Evolutionary conservation across 2,888 invertebrate genomes (phyloP).

Genomic region (Podotricha telesiphe): DNA sequence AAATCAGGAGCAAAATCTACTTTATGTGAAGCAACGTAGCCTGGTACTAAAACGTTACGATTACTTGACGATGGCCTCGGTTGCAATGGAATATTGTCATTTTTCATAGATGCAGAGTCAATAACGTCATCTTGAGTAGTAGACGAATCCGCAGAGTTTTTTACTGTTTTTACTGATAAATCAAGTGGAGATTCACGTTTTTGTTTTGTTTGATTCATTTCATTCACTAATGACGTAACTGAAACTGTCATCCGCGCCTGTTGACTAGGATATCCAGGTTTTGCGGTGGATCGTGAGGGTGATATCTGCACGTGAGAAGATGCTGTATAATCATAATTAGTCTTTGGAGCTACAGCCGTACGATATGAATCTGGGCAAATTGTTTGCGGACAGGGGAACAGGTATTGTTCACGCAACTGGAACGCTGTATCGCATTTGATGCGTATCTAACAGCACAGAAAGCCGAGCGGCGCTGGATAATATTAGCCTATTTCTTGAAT

Average conservation of each 20-base stretch:
- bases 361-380: conserved; percentile 63
- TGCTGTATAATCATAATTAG: conserved; percentile 65
- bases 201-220: conserved; percentile 78
- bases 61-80: conserved; percentile 62
- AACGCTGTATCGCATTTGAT: conserved; percentile 56
- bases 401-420: conserved; percentile 65
- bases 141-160: conserved; percentile 94
- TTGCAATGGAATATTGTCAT: conserved; percentile 62
- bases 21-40: conserved; percentile 84
- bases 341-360: conserved; percentile 61
- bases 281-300: conserved; percentile 64
- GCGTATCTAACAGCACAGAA: conserved; percentile 66
- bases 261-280: conserved; percentile 72
- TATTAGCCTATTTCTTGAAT: conserved; percentile 63
- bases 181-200: conserved; percentile 92
- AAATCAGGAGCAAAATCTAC: conserved; percentile 92
- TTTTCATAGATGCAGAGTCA: conserved; percentile 74
- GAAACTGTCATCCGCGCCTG: conserved; percentile 78
- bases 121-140: conserved; percentile 88
- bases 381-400: conserved; percentile 36
- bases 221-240: conserved; percentile 75
- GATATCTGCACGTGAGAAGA: conserved; percentile 67
- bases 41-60: conserved; percentile 56
- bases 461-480: conserved; percentile 69
- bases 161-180: conserved; percentile 93